Evolutionary conservation across 2,113 vertebrate species (phyloP), one percentile per base, ranked within the genome.

Genomic region (Passer montanus): DNA sequence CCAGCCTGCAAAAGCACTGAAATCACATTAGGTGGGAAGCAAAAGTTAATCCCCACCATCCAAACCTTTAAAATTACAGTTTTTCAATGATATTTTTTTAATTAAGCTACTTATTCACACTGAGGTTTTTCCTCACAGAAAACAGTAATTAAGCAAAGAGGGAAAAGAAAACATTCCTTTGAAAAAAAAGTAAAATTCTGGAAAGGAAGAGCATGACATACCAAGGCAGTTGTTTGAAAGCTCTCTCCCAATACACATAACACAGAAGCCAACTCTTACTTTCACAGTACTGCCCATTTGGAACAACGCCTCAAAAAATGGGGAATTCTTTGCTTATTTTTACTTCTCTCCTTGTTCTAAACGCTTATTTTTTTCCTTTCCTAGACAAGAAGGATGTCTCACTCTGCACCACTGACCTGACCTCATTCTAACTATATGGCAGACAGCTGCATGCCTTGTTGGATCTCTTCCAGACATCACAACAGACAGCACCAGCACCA

Each of bases 341-440:
- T 63, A 73, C n/a, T 83, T 77, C 12, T 83, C 17, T 73, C 33
- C 70, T 55, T 69, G 14, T 52, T 87, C 52, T 74, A 44, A 94
- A 59, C 27, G 47, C 26, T 31, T 10, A 2, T 20, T 81, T 81
- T 94, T 62, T 27, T 23, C 15, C 46, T 91, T 66, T 85, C 31
- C 55, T 69, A 73, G 70, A 46, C 26, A 83, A 69, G 55, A 87
- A 85, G 10, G 43, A 83, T 83, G 10, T n/a, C 43, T 91, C 31
- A 16, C 20, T 68, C n/a, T 43, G 59, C 41, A 59, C 30, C 0
- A 0, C 1, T 89, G 73, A 90, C 52, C 63, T 0, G 0, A 62
- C 27, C 23, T 81, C 43, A 72, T 78, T 80, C 68, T 92, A 90
- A 74, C 55, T 70, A 21, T 4, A 94, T 1, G n/a, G 53, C 49